Evolutionary conservation across 1,140 invertebrate species (phyloP).

Genomic region (Solenopsis fugax): DNA sequence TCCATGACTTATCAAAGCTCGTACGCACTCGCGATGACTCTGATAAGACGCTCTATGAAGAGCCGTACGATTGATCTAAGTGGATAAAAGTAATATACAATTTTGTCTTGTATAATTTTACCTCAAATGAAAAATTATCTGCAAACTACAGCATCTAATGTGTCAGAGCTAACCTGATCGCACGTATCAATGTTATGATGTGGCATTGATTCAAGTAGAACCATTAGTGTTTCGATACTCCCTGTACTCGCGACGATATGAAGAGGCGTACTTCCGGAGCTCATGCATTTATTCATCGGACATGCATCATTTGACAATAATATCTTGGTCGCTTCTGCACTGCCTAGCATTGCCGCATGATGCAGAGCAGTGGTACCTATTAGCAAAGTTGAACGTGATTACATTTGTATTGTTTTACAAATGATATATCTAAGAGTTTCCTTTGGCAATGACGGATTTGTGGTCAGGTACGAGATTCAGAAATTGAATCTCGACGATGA

Average conservation of each 20-base stretch:
- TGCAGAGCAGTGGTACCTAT: constrained; percentile 60
- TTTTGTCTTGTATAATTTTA: not conserved
- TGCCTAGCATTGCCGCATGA: constrained; percentile 55
- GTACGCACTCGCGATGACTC: constrained; percentile 53
- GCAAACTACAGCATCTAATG: not conserved
- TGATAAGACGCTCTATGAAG: constrained; percentile 65
- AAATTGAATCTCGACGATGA: no score
- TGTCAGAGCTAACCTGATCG: constrained; percentile 41
- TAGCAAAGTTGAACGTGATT: not conserved
- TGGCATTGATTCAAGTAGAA: constrained; percentile 34
- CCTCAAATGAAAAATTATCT: not conserved
- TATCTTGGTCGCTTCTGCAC: constrained; percentile 26
- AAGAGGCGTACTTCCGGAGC: constrained; percentile 55
- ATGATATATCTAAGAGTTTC: not conserved
- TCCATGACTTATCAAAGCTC: constrained; percentile 48
- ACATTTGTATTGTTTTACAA: not conserved
- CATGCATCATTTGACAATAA: constrained; percentile 53
- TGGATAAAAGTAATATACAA: not conserved
- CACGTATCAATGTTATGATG: constrained; percentile 27
- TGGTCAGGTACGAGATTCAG: not conserved
- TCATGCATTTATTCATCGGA: constrained; percentile 48
- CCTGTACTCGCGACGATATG: constrained; percentile 60
- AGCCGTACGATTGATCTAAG: constrained; percentile 60
- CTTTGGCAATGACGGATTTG: not conserved
- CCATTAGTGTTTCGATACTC: constrained; percentile 17